Evolutionary conservation across 2,888 invertebrate genomes (phyloP), one percentile per base, ranked within the genome.

Genomic region (Platypus cylindrus): DNA sequence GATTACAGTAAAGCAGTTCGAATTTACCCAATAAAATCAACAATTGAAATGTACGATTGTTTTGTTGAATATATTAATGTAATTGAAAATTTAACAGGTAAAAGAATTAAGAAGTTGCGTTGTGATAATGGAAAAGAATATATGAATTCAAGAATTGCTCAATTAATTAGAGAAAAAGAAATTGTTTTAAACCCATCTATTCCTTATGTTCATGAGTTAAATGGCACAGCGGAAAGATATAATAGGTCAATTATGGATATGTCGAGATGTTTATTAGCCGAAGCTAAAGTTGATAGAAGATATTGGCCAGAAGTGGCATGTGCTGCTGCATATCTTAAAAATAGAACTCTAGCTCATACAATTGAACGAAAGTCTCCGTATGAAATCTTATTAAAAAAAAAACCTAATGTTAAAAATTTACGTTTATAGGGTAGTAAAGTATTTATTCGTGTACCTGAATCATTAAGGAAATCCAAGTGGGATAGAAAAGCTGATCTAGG

Each of bases 401-500:
- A n/a, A 22, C 22, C 22, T 7, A 22, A 22, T 22, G 22, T 22
- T 22, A 8, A 22, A 8, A 22, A 22, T n/a, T 22, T n/a, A n/a
- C n/a, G n/a, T n/a, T n/a, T n/a, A n/a, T n/a, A n/a, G n/a, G n/a
- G n/a, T n/a, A n/a, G n/a, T n/a, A 22, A 22, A 22, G 22, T 22
- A 8, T 22, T 22, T 22, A n/a, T 22, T 8, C 7, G 22, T 8
- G n/a, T 8, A 22, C 22, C 7, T 7, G 22, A 8, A 22, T 7
- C 7, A 22, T 8, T 8, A n/a, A n/a, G 22, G n/a, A 22, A 8
- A 8, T 22, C 22, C n/a, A 22, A 22, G n/a, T 22, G 22, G 22
- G 22, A 22, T n/a, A 22, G n/a, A 22, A 22, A 22, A n/a, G 22
- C 22, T 22, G 22, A 22, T 22, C n/a, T 22, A n/a, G 22, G 7